Percentiles rank a stretch among this genome's conserved stretches.
These are phyloP conservation scores for Zoanthus sansibaricus DNA, from an alignment of 92 coral and sea anemone species.

Conservation along the genomic window DNA sequence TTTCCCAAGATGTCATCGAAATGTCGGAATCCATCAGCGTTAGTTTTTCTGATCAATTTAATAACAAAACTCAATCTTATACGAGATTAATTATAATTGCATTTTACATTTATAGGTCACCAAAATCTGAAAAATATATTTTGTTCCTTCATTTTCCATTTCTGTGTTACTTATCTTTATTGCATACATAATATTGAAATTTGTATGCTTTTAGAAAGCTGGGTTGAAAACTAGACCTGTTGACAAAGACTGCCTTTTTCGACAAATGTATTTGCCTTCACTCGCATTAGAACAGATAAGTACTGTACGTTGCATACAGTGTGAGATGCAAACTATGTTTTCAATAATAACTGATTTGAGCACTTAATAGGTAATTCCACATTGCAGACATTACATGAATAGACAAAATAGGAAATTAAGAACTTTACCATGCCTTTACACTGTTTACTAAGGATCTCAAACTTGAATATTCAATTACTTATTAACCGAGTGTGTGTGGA, in stretches of 20 bases:
- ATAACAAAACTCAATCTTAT: too few species aligned
- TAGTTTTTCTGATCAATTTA: too few species aligned
- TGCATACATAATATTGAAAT: neutral
- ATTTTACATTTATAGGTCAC: too few species aligned
- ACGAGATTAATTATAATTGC: too few species aligned
- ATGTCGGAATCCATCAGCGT: too few species aligned
- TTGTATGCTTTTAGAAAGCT: neutral
- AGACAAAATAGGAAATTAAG: neutral
- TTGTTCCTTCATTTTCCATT: neutral
- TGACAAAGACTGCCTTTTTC: constrained; percentile 2
- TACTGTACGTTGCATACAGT: neutral
- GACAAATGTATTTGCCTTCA: constrained; percentile 1
- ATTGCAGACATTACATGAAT: neutral
- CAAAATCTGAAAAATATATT: too few species aligned
- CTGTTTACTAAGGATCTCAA: neutral
- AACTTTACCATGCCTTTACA: neutral
- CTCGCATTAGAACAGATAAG: constrained; percentile 1
- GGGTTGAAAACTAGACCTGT: neutral
- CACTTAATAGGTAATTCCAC: neutral
- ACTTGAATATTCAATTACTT: neutral
- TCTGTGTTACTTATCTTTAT: neutral
- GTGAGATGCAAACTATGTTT: constrained; percentile 4
- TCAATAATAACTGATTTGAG: neutral
- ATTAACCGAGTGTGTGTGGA: neutral
- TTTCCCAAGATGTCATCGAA: too few species aligned